Base-by-base conservation (phyloP, 2,888 invertebrate genomes). In the Hyposoter didymator region DNA sequence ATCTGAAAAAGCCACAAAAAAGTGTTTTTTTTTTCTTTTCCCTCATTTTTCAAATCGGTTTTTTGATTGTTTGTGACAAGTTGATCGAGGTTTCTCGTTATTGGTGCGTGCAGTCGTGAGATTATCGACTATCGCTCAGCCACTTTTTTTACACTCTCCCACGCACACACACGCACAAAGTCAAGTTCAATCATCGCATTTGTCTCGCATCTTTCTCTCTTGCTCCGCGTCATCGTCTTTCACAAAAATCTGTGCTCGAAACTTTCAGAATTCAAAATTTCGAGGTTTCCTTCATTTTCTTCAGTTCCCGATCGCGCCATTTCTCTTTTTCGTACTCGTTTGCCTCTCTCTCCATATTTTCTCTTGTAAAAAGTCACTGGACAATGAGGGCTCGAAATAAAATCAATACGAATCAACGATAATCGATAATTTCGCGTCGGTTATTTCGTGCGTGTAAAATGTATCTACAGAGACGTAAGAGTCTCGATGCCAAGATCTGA, bases 121-220 rank as follows among this genome's bases (percentile, higher is more conserved):
- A n/a, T 69, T 43, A 49, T 67, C 35, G 32, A 67, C 19, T 28
- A 49, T 39, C 75, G 22, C 64, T 75, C 64, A 69, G 52, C 76
- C 55, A 70, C 80, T 45, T 35, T 39, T 64, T 49, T 17, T 28
- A n/a, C 28, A 22, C 28, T 43, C 14, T 45, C 4, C 3, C 66
- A 55, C 74, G 45, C 52, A 47, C 43, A 70, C 17, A 74, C 49
- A 73, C 74, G 47, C 47, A 45, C n/a, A 62, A 45, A 45, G 45
- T 45, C 47, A 45, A 69, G 17, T 22, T 28, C 45, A 45, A 45
- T 70, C 74, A 52, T 49, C 75, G 2, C 2, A 43, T 39, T 47
- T 76, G n/a, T 39, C 76, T 45, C 3, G 17, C 52, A n/a, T 49
- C 32, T 78, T 43, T 72, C 70, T 67, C 67, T 67, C 43, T 32